Percentiles rank a stretch among this genome's conserved stretches.
These are phyloP conservation scores for Noctua comes DNA, from an alignment of 2,888 invertebrate species.

Conservation along the genomic window DNA sequence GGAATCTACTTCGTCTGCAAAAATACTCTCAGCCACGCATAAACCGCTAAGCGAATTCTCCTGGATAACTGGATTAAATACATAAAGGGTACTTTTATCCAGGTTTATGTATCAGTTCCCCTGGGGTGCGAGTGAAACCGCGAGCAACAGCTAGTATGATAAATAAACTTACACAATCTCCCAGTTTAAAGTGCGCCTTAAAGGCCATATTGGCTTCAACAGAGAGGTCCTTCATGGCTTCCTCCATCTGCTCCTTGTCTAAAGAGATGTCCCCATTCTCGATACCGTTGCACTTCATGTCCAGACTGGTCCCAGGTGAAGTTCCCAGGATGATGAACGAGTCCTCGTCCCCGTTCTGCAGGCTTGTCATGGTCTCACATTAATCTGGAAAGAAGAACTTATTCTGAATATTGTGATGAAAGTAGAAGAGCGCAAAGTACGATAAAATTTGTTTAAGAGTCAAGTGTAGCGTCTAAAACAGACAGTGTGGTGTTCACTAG, in stretches of 20 bases:
- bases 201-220: slow-evolving; percentile 83
- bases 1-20: background rate
- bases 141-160: background rate
- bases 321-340: slow-evolving; percentile 87
- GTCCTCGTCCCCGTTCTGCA: slow-evolving; percentile 82
- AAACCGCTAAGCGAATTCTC: background rate
- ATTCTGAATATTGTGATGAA: background rate
- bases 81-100: background rate
- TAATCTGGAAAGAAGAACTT: slow-evolving; percentile 64
- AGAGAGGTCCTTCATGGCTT: slow-evolving; percentile 84
- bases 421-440: background rate
- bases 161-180: slow-evolving; percentile 81
- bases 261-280: slow-evolving; percentile 68
- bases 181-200: slow-evolving; percentile 84
- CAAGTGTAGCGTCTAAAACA: background rate
- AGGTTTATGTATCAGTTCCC: background rate
- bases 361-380: slow-evolving; percentile 77
- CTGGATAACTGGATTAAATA: background rate
- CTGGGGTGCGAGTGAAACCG: background rate
- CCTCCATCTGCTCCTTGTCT: slow-evolving; percentile 80
- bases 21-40: background rate
- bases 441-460: too few relatives aligned
- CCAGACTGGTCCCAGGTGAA: slow-evolving; percentile 84
- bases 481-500: too few relatives aligned
- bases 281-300: slow-evolving; percentile 77